Evolutionary conservation across 2,888 invertebrate species (phyloP).

Genomic region (Tuberolachnus salignus): DNA sequence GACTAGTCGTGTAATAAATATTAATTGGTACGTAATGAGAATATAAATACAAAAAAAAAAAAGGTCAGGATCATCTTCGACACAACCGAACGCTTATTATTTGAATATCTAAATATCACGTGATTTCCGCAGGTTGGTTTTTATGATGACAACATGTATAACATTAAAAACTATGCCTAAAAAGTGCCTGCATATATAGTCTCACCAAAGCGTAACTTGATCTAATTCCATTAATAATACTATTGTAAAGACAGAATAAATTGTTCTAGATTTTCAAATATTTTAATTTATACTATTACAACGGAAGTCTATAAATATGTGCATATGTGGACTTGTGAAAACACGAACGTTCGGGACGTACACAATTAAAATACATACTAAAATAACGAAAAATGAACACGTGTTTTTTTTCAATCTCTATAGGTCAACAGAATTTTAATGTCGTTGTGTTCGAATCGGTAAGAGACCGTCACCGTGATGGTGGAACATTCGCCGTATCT

Average conservation of each 20-base stretch:
- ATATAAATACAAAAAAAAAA: background rate
- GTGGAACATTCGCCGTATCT: too few species aligned
- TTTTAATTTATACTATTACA: conserved; percentile 27
- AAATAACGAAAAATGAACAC: conserved; percentile 10
- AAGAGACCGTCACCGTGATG: too few species aligned
- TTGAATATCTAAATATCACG: too few species aligned
- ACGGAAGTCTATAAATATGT: background rate
- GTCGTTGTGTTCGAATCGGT: too few species aligned
- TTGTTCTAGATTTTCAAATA: conserved; percentile 36
- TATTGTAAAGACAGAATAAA: too few species aligned
- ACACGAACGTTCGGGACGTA: background rate
- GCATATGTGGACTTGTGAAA: background rate
- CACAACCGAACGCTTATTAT: too few species aligned
- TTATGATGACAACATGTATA: too few species aligned
- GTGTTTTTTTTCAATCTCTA: background rate
- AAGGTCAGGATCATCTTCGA: too few species aligned
- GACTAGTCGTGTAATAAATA: background rate
- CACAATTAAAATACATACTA: background rate
- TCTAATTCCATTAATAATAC: conserved; percentile 10
- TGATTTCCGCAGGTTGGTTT: too few species aligned
- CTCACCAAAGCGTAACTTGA: background rate
- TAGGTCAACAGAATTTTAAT: too few species aligned
- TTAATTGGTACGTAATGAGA: background rate
- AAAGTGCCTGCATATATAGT: background rate
- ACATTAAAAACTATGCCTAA: background rate